phyloP scores from a whole-genome alignment of 1,140 invertebrate genomes.

The Caenorhabditis latens region DNA sequence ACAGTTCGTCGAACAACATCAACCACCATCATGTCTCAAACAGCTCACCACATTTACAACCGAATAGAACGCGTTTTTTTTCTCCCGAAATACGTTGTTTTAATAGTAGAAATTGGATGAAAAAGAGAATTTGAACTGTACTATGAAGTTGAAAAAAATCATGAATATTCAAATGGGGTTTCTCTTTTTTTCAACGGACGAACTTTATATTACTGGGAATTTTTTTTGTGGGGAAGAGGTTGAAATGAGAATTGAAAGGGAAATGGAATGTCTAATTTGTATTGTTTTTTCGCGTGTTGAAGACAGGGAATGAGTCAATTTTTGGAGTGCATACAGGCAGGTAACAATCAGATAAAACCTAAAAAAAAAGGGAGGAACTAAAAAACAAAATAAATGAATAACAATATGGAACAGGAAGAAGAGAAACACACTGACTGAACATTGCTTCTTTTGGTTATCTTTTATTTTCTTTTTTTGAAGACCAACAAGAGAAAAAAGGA shows the following conservation, averaged over 20 bases:
- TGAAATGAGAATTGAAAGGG: not conserved
- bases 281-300: not conserved
- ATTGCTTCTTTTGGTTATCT: not conserved
- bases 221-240: not conserved
- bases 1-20: conserved; percentile 46
- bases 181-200: not conserved
- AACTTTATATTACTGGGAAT: conserved; percentile 17
- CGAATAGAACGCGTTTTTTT: conserved; percentile 24
- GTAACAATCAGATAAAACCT: conserved; percentile 10
- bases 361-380: not conserved
- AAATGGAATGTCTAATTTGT: not conserved
- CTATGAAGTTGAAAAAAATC: not conserved
- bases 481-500: not conserved
- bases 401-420: not conserved
- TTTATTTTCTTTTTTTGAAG: not conserved
- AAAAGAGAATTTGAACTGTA: conserved; percentile 16
- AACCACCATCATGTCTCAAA: not conserved
- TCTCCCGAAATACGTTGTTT: not conserved
- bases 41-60: conserved; percentile 39
- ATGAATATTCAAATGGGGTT: conserved; percentile 19
- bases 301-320: not conserved
- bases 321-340: not conserved
- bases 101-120: not conserved
- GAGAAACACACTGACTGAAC: not conserved
- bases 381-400: conserved; percentile 9